phyloP scores from a whole-genome alignment of 2,113 vertebrate genomes.

The Entelurus aequoreus region DNA sequence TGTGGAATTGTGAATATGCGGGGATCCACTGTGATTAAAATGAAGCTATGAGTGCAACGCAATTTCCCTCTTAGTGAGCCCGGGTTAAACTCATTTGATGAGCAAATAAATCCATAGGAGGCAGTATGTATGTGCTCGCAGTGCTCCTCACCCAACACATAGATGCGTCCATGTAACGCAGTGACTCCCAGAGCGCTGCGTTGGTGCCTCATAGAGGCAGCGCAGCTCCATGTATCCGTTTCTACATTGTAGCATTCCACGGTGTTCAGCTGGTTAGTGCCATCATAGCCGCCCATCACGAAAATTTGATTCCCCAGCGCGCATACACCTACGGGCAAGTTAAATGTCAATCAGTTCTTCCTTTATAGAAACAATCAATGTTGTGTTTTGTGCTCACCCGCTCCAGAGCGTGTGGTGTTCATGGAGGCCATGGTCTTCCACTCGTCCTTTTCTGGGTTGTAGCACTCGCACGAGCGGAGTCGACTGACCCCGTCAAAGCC shows the following conservation, averaged over 20 bases:
- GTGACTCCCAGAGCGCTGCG: constrained; percentile 88
- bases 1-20: too few species aligned
- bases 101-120: too few species aligned
- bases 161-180: constrained; percentile 81
- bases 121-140: not conserved
- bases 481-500: constrained; percentile 85
- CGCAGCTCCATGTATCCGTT: constrained; percentile 76
- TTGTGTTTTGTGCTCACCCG: constrained; percentile 68
- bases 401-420: constrained; percentile 87
- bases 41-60: too few species aligned
- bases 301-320: constrained; percentile 81
- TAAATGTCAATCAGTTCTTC: not conserved
- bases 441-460: constrained; percentile 84
- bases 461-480: constrained; percentile 83
- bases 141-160: constrained; percentile 79
- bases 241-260: constrained; percentile 87
- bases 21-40: too few species aligned
- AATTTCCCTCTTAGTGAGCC: too few species aligned
- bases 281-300: constrained; percentile 89
- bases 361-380: not conserved
- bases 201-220: constrained; percentile 84
- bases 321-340: constrained; percentile 75
- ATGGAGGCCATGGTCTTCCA: constrained; percentile 82
- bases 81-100: too few species aligned
- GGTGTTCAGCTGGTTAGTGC: constrained; percentile 88